Evolutionary conservation across 2,888 invertebrate species (phyloP).

Genomic region (Campoletis raptor): DNA sequence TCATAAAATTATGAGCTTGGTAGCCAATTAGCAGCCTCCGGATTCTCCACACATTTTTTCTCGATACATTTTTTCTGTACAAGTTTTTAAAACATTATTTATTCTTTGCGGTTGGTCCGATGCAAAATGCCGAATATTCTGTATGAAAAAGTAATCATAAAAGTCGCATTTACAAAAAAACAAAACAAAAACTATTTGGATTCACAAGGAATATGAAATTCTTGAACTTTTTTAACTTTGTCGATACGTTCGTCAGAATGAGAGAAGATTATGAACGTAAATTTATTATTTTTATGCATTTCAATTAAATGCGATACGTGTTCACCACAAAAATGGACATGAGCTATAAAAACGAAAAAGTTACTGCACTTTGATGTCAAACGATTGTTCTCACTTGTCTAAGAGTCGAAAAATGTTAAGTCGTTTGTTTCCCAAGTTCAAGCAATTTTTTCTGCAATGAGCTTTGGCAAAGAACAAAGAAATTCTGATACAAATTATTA

Average conservation of each 20-base stretch:
- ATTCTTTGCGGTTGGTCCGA: background rate
- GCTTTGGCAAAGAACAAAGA: background rate
- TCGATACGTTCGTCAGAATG: background rate
- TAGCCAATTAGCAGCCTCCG: background rate
- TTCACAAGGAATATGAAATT: background rate
- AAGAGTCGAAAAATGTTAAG: background rate
- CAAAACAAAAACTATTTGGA: background rate
- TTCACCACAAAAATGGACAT: background rate
- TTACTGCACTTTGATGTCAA: slow-evolving; percentile 1
- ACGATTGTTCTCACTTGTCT: background rate
- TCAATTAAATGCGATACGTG: background rate
- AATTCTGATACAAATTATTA: background rate
- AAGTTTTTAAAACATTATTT: background rate
- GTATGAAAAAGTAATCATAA: background rate
- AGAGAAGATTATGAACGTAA: background rate
- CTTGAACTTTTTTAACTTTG: background rate
- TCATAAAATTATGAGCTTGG: background rate
- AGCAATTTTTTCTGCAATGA: background rate
- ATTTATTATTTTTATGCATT: background rate
- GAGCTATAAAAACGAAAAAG: slow-evolving; percentile 16
- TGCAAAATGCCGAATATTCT: background rate
- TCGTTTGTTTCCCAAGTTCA: slow-evolving; percentile 1
- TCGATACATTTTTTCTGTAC: background rate
- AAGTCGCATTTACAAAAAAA: background rate
- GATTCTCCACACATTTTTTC: background rate